Percentiles rank a stretch among this genome's conserved stretches.
These are phyloP conservation scores for Phalacrocorax carbo DNA, from an alignment of 2,113 vertebrate species.

Conservation along the genomic window DNA sequence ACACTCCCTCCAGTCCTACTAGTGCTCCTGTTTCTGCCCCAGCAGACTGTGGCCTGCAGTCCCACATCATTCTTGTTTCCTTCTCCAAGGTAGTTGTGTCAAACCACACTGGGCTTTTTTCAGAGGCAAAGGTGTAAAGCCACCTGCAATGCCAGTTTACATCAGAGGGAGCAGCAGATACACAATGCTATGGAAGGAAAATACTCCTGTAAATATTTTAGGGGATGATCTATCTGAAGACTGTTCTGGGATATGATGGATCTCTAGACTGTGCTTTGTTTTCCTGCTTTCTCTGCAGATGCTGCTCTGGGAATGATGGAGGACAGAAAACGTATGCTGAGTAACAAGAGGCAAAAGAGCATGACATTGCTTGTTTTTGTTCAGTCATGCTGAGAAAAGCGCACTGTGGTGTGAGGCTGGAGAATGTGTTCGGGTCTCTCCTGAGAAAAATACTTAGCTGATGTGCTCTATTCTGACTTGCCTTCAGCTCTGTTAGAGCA, in stretches of 20 bases:
- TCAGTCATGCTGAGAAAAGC: constrained; percentile 34
- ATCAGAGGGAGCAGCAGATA: neutral
- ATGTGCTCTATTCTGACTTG: neutral
- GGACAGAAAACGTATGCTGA: neutral
- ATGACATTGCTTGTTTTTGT: constrained; percentile 52
- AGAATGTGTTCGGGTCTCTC: constrained; percentile 3
- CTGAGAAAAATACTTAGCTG: constrained; percentile 3
- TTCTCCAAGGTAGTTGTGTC: neutral
- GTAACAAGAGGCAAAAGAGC: constrained; percentile 39
- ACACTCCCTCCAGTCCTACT: neutral
- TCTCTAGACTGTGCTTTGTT: neutral
- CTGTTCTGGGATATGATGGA: neutral
- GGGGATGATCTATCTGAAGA: neutral
- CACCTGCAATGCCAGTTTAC: neutral
- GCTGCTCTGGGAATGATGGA: neutral
- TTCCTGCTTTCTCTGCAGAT: neutral
- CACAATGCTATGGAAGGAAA: neutral
- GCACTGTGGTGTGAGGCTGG: neutral
- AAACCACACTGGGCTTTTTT: neutral
- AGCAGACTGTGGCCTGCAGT: neutral
- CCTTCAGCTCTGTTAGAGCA: neutral
- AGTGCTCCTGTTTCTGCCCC: neutral
- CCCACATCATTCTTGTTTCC: neutral
- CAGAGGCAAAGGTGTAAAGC: neutral
- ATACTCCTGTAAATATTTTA: neutral